Evolutionary conservation across 2,888 invertebrate species (phyloP).

Genomic region (Thymelicus acteon): DNA sequence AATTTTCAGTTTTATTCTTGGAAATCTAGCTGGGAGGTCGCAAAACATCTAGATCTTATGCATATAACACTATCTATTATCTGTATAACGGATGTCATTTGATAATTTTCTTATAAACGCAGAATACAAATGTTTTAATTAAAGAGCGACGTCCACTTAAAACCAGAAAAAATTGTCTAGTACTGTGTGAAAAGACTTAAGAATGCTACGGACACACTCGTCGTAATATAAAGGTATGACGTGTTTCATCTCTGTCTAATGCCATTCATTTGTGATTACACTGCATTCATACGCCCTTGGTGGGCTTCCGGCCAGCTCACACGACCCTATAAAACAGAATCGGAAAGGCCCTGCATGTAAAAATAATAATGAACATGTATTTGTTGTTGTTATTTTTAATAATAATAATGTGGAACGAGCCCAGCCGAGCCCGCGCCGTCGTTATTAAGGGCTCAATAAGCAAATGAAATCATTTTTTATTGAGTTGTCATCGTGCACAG

Average conservation of each 20-base stretch:
- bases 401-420: slow-evolving; percentile 64
- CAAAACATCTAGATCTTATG: not conserved
- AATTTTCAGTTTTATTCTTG: not conserved
- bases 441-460: slow-evolving; percentile 84
- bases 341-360: slow-evolving; percentile 53
- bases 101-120: slow-evolving; percentile 13
- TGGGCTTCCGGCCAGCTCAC: slow-evolving; percentile 66
- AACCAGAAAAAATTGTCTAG: slow-evolving; percentile 27
- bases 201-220: slow-evolving; percentile 26
- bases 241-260: slow-evolving; percentile 54
- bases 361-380: slow-evolving; percentile 68
- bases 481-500: slow-evolving; percentile 81
- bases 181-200: slow-evolving; percentile 25
- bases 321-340: slow-evolving; percentile 42
- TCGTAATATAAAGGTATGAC: slow-evolving; percentile 29
- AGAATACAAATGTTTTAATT: slow-evolving; percentile 29
- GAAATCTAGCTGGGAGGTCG: slow-evolving; percentile 12
- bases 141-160: slow-evolving; percentile 20
- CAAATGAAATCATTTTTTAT: slow-evolving; percentile 85
- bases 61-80: not conserved
- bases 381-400: slow-evolving; percentile 74
- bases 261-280: slow-evolving; percentile 51
- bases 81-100: slow-evolving; percentile 2
- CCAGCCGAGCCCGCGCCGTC: slow-evolving; percentile 65
- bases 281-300: slow-evolving; percentile 59